phyloP scores from a whole-genome alignment of 2,888 invertebrate species.

The Drosophila stalkeri region DNA sequence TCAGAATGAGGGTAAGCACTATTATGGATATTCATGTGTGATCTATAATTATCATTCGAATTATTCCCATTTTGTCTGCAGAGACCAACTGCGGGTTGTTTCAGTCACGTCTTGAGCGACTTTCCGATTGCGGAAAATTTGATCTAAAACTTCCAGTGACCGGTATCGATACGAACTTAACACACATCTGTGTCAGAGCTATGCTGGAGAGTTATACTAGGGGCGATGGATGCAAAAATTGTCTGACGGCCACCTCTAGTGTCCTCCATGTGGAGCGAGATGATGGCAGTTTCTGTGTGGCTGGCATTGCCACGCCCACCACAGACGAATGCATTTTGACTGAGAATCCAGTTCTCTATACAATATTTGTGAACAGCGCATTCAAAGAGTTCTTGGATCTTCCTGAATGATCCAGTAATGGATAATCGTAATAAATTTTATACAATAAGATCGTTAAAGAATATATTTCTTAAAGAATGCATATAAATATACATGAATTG shows the following conservation, averaged over 20 bases:
- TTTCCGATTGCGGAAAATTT: background rate
- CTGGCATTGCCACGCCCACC: slow-evolving; percentile 53
- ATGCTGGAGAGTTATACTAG: accelerated
- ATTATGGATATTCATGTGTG: too few relatives aligned
- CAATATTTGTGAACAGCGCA: background rate
- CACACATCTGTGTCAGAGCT: slow-evolving; percentile 35
- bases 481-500: too few relatives aligned
- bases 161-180: background rate
- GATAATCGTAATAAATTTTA: background rate
- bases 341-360: background rate
- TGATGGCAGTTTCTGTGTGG: slow-evolving; percentile 42
- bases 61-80: background rate
- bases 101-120: background rate
- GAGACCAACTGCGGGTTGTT: slow-evolving; percentile 25
- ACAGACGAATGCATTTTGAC: slow-evolving; percentile 10
- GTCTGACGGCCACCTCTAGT: slow-evolving; percentile 43
- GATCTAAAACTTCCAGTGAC: background rate
- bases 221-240: slow-evolving; percentile 10
- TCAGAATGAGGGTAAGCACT: background rate
- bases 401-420: background rate
- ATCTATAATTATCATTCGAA: background rate
- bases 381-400: background rate
- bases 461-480: too few relatives aligned
- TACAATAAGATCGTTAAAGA: too few relatives aligned
- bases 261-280: slow-evolving; percentile 40